Base-by-base conservation (phyloP, 2,888 invertebrate species). In the Cantharis flavilabris region DNA sequence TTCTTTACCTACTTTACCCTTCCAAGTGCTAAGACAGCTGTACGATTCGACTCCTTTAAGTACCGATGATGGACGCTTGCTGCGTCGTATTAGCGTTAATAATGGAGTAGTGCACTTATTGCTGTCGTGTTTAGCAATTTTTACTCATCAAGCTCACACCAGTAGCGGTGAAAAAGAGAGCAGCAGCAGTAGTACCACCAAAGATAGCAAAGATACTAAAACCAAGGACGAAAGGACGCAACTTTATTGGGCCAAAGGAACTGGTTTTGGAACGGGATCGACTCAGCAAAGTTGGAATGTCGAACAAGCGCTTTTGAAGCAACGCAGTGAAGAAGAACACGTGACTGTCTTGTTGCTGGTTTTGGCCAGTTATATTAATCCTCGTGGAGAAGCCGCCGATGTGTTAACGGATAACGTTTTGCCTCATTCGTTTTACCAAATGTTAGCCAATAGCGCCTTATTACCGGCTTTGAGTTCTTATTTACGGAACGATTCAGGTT, bases 241-340 rank as follows among this genome's bases (percentile, higher is more conserved):
- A 85, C 89, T 94, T 81, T 96, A 97, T 88, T 98, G 97, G 97
- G 98, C 97, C 0, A 98, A 98, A 88, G 98, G 88, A 65, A 98
- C 98, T 3, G 98, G 98, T 1, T 98, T 98, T 89, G 98, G 98
- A 70, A 98, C 97, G 0, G 98, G 98, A 23, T 97, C 97, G 20
- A 98, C 97, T 11, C 95, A 96, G 80, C 97, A 97, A 87, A 96
- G 96, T 69, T 98, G 98, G 98, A 97, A 98, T 88, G 96, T 98
- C 62, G 98, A 98, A 86, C 97, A 97, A 86, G 97, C 97, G n/a
- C 89, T 98, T 71, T 89, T 96, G 80, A 91, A 97, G 11, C 97
- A 98, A 87, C 92, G 94, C 78, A 95, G 95, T 78, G 97, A 98
- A 88, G 98, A 98, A 87, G 97, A 97, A 85, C 97, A 98, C 87